phyloP scores from a whole-genome alignment of 2,888 invertebrate genomes.

The Magallana nippona region DNA sequence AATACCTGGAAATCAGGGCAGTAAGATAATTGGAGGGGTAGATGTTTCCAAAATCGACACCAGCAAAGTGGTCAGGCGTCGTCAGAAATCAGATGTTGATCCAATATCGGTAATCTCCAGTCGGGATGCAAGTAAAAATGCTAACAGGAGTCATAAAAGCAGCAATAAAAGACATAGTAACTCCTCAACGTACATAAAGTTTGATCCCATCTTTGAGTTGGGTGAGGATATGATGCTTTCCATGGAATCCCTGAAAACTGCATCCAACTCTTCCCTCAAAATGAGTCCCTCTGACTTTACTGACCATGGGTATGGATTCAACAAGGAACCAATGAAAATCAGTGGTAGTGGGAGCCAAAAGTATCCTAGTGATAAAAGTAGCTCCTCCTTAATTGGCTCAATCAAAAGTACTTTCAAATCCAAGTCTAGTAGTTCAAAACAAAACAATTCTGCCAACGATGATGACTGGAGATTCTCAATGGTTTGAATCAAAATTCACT shows the following conservation, averaged over 20 bases:
- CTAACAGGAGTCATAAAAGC: slow-evolving; percentile 58
- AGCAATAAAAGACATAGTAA: slow-evolving; percentile 58
- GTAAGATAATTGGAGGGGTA: slow-evolving; percentile 2
- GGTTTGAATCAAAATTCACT: slow-evolving; percentile 49
- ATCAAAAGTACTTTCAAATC: slow-evolving; percentile 49
- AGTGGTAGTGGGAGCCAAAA: slow-evolving; percentile 31
- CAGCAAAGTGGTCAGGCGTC: slow-evolving; percentile 24
- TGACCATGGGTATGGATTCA: slow-evolving; percentile 40
- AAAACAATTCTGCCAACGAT: slow-evolving; percentile 56
- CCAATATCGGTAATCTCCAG: slow-evolving; percentile 60
- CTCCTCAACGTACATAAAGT: slow-evolving; percentile 74
- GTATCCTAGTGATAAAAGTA: slow-evolving; percentile 41
- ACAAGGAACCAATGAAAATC: slow-evolving; percentile 37
- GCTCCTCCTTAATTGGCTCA: slow-evolving; percentile 44
- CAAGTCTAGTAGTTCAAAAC: slow-evolving; percentile 45
- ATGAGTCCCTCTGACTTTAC: slow-evolving; percentile 6
- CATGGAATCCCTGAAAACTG: slow-evolving; percentile 62
- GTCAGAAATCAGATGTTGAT: slow-evolving; percentile 61
- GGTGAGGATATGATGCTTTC: slow-evolving; percentile 67
- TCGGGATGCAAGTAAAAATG: slow-evolving; percentile 55
- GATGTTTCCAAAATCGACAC: slow-evolving; percentile 38
- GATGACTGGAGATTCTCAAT: slow-evolving; percentile 65
- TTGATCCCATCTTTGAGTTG: slow-evolving; percentile 74
- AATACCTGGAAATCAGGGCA: slow-evolving; percentile 23
- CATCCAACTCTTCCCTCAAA: slow-evolving; percentile 57